Conservation (phyloP, 2,797 vertebrate genomes). For the Denticeps clupeoides region DNA sequence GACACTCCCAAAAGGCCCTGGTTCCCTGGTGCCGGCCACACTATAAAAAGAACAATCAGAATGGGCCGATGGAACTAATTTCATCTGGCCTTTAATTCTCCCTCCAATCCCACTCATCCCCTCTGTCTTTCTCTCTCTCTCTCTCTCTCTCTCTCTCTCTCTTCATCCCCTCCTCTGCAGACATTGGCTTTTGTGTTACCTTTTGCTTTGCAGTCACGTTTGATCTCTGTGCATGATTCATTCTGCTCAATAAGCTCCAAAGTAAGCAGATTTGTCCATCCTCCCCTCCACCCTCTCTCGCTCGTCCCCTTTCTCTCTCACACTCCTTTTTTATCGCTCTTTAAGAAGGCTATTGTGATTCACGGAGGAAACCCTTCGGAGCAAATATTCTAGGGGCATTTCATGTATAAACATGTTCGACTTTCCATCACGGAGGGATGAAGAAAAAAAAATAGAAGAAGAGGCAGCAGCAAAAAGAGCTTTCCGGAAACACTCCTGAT, state of each 20-base stretch:
- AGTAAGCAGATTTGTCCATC: slow-evolving; percentile 75
- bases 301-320: slow-evolving; percentile 18
- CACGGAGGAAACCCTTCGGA: slow-evolving; percentile 62
- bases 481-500: slow-evolving; percentile 43
- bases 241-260: slow-evolving; percentile 75
- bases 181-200: slow-evolving; percentile 44
- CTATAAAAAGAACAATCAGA: slow-evolving; percentile 60
- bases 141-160: slow-evolving; percentile 3
- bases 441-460: slow-evolving; percentile 23
- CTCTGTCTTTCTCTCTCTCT: slow-evolving; percentile 11
- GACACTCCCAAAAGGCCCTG: slow-evolving; percentile 49
- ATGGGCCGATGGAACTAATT: slow-evolving; percentile 58
- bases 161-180: slow-evolving; percentile 12
- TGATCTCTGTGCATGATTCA: slow-evolving; percentile 65
- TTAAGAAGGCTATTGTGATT: slow-evolving; percentile 73
- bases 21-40: slow-evolving; percentile 48
- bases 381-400: slow-evolving; percentile 65
- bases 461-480: too few relatives aligned
- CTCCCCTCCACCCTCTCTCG: slow-evolving; percentile 1
- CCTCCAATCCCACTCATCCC: slow-evolving; percentile 3
- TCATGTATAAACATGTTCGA: slow-evolving; percentile 67
- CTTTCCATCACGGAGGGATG: slow-evolving; percentile 47
- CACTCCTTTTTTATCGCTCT: slow-evolving; percentile 26
- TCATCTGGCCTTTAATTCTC: slow-evolving; percentile 52
- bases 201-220: slow-evolving; percentile 69